Percentiles rank a stretch among this genome's conserved stretches.
Conservation (phyloP, 2,113 vertebrate species). For the Eublepharis macularius region DNA sequence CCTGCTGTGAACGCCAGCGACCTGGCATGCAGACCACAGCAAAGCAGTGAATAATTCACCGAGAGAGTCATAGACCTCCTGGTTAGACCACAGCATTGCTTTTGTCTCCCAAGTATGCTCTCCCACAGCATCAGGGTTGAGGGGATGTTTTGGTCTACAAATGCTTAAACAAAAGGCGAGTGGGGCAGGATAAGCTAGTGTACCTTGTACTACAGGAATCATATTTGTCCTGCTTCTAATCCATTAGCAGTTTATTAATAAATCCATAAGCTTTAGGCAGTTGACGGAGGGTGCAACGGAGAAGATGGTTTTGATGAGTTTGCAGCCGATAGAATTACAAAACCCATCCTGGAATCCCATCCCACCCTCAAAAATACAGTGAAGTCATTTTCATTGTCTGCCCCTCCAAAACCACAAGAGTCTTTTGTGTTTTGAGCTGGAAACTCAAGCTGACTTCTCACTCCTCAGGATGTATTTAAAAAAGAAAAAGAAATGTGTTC, state of each 20-base stretch:
- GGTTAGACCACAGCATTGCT: constrained; percentile 67
- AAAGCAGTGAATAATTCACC: constrained; percentile 75
- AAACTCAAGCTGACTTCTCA: constrained; percentile 45
- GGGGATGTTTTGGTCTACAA: constrained; percentile 66
- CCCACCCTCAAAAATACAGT: constrained; percentile 36
- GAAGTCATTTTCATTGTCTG: constrained; percentile 49
- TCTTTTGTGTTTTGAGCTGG: constrained; percentile 16
- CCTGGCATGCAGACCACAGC: constrained; percentile 70
- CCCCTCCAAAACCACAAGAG: constrained; percentile 43
- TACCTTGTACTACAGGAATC: constrained; percentile 29
- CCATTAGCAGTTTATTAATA: constrained; percentile 46
- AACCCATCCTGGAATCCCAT: constrained; percentile 57
- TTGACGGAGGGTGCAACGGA: background rate
- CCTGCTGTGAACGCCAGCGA: constrained; percentile 68
- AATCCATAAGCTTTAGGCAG: constrained; percentile 44
- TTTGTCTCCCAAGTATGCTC: constrained; percentile 76
- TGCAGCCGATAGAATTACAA: constrained; percentile 31
- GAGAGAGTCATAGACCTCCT: constrained; percentile 70
- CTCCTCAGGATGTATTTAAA: constrained; percentile 19
- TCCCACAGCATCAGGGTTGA: constrained; percentile 68
- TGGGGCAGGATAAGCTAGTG: constrained; percentile 46
- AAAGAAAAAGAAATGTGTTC: background rate
- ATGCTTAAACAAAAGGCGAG: constrained; percentile 74
- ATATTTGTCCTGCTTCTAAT: constrained; percentile 25
- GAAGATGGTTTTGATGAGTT: constrained; percentile 51